These are phyloP conservation scores for Dallia pectoralis DNA, from an alignment of 2,797 vertebrate genomes.

Conservation along the genomic window DNA sequence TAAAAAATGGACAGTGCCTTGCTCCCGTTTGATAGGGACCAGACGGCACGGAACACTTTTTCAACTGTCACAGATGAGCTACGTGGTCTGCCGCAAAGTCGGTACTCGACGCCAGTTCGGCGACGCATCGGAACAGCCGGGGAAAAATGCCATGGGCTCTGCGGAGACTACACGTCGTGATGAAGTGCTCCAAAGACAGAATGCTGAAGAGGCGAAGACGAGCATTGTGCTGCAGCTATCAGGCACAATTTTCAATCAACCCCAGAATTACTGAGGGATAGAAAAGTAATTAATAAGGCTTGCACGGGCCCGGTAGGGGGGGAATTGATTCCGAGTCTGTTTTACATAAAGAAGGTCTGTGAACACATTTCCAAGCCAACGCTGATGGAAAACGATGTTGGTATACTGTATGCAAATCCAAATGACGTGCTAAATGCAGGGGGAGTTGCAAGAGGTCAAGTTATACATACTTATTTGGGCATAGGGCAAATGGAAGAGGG, in stretches of 20 bases:
- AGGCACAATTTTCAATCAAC: constrained; percentile 49
- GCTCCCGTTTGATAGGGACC: not conserved
- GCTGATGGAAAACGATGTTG: constrained; percentile 21
- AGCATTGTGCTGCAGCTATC: constrained; percentile 42
- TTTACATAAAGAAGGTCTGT: constrained; percentile 10
- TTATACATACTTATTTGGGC: too few relatives aligned
- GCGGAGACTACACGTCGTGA: not conserved
- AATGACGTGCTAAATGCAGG: constrained; percentile 6
- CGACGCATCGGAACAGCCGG: not conserved
- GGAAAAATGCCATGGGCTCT: not conserved
- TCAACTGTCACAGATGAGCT: not conserved
- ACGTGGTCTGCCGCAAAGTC: not conserved
- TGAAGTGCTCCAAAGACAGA: not conserved
- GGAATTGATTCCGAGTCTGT: not conserved
- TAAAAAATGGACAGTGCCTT: not conserved
- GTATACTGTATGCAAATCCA: constrained; percentile 47
- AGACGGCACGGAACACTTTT: not conserved
- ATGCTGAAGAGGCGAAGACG: not conserved
- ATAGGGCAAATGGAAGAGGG: constrained; percentile 12
- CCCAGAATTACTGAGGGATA: constrained; percentile 43
- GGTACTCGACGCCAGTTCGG: not conserved
- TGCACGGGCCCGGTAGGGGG: constrained; percentile 17
- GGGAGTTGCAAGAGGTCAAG: not conserved
- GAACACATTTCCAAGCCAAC: not conserved
- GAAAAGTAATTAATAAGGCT: constrained; percentile 56